Base-by-base conservation (phyloP, 2,888 invertebrate genomes). In the Cryptocephalus primarius region DNA sequence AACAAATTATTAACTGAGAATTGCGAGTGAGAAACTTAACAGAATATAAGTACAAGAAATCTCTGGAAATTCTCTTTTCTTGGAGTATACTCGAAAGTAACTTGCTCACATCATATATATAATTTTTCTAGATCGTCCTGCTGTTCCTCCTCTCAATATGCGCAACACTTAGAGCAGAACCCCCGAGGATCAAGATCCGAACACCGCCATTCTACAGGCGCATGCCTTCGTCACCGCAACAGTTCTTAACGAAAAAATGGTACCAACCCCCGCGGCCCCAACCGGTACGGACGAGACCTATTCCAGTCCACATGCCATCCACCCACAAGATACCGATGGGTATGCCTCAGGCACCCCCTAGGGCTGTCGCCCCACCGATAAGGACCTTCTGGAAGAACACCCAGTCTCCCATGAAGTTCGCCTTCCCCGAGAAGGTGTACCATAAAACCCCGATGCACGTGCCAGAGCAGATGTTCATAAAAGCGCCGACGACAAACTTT, bases 351-450 rank as follows among this genome's bases (percentile, higher is more conserved):
- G 44, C 40, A 10, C 48, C 47, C 31, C 53, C 48, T 10, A 40
- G 47, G 9, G 43, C 52, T 4, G 44, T 52, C 8, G 31, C 53
- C 9, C 46, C 48, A 6, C 63, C 64, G 2, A 52, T 58, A 1
- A 52, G 62, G 32, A 55, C 41, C n/a, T 55, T 57, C 44, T 64
- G 62, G 60, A 63, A 63, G 45, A 59, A 55, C 40, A 49, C 58
- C 1, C 42, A 48, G 12, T 22, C 39, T 12, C 39, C 33, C 10
- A 34, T 48, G 1, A 47, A 54, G 22, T 45, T 48, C n/a, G 42
- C 48, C 4, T 58, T 54, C 40, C 58, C 52, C 42, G 47, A 55
- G 45, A 46, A 51, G 40, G 40, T 49, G 22, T 12, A 4, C n/a
- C 36, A 36, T 6, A n/a, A 36, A 12, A 6, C 6, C 2, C 36